phyloP scores from a whole-genome alignment of 2,888 invertebrate species.

The Lysandra coridon region DNA sequence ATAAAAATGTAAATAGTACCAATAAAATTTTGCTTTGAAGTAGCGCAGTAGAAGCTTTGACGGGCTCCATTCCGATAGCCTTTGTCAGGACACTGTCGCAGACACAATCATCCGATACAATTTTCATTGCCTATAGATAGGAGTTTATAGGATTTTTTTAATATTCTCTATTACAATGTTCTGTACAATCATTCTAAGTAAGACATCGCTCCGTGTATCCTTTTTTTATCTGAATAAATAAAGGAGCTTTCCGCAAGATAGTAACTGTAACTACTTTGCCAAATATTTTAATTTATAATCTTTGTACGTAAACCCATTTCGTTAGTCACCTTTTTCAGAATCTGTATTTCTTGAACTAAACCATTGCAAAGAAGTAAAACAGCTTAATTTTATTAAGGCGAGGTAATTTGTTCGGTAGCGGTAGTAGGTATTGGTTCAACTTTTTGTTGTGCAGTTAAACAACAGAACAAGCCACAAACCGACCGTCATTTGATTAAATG shows the following conservation, averaged over 20 bases:
- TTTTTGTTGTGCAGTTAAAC: background rate
- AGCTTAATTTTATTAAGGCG: background rate
- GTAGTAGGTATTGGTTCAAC: background rate
- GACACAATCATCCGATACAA: constrained; percentile 55
- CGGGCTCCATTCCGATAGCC: constrained; percentile 64
- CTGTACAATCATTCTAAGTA: background rate
- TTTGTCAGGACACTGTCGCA: constrained; percentile 52
- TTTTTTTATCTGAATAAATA: background rate
- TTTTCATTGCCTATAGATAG: constrained; percentile 53
- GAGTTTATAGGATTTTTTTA: constrained; percentile 36
- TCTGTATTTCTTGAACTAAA: background rate
- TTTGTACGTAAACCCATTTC: background rate
- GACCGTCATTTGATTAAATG: constrained; percentile 11
- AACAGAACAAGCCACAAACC: background rate
- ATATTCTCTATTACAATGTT: constrained; percentile 20
- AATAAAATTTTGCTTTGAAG: constrained; percentile 79
- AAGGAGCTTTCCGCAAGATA: background rate
- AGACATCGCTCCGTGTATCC: background rate
- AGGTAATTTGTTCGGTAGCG: background rate
- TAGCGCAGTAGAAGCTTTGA: constrained; percentile 64
- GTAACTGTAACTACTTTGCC: background rate
- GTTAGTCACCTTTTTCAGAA: background rate
- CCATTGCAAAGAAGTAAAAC: background rate
- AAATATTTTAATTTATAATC: background rate
- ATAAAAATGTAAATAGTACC: constrained; percentile 78